Evolutionary conservation across 1,140 invertebrate species (phyloP).

Genomic region (Achatina immaculata): DNA sequence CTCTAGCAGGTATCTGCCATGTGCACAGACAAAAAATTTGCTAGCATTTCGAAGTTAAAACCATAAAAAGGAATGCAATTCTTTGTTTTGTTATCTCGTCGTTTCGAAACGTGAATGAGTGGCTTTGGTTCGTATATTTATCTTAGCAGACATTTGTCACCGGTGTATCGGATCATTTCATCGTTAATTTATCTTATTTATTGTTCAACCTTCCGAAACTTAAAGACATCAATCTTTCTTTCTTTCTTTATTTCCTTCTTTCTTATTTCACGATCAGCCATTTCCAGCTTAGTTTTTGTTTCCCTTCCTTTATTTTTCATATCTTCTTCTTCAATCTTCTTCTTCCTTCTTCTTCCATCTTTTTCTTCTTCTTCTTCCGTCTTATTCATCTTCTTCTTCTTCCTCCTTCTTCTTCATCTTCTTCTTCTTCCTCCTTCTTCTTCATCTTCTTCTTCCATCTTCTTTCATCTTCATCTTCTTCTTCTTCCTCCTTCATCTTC

Average conservation of each 20-base stretch:
- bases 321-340: background rate
- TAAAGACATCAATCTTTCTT: no score
- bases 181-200: no score
- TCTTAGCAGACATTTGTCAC: no score
- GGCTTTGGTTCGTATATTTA: no score
- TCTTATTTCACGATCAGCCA: background rate
- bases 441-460: background rate
- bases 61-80: no score
- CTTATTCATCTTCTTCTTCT: background rate
- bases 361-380: background rate
- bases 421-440: constrained; percentile 1
- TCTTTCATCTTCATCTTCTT: background rate
- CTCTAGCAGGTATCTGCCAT: no score
- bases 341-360: background rate
- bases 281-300: background rate
- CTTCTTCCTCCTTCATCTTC: background rate
- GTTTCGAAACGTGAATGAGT: no score
- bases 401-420: background rate
- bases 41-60: no score
- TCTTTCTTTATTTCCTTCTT: background rate
- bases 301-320: background rate
- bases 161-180: no score
- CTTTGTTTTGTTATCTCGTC: no score
- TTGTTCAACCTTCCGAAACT: no score
- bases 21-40: no score